These are phyloP conservation scores for Epinotia brunnichana DNA, from an alignment of 2,888 invertebrate genomes.

Conservation along the genomic window DNA sequence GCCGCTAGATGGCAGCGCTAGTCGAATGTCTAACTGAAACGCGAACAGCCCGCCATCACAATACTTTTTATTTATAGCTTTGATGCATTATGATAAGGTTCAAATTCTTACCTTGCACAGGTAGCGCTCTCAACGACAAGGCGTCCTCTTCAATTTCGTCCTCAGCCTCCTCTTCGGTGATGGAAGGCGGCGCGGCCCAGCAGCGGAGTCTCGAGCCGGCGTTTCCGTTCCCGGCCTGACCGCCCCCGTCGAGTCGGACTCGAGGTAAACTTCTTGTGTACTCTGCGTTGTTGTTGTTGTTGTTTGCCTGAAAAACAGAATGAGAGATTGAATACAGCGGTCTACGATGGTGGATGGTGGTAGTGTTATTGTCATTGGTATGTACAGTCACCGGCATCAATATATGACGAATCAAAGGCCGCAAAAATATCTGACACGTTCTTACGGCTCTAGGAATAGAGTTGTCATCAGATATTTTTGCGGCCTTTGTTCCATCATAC, in stretches of 20 bases:
- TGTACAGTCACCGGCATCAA: too few species aligned
- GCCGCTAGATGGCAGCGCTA: slow-evolving; percentile 58
- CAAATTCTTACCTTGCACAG: slow-evolving; percentile 82
- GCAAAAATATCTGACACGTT: too few species aligned
- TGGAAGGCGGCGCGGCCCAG: slow-evolving; percentile 86
- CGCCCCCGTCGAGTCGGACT: slow-evolving; percentile 88
- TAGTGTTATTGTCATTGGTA: too few species aligned
- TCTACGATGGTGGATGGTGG: too few species aligned
- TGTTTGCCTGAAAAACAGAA: slow-evolving; percentile 62
- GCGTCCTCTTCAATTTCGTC: slow-evolving; percentile 85
- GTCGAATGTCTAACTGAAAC: background rate
- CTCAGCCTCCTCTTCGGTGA: slow-evolving; percentile 87
- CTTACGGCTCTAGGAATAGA: too few species aligned
- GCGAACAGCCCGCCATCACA: too few species aligned
- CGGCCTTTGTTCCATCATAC: too few species aligned
- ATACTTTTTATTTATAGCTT: too few species aligned
- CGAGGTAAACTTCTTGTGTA: slow-evolving; percentile 83
- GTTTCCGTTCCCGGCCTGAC: slow-evolving; percentile 82
- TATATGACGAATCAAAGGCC: too few species aligned
- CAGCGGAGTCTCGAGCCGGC: slow-evolving; percentile 85
- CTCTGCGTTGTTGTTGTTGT: slow-evolving; percentile 64
- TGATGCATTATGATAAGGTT: background rate
- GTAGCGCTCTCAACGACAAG: slow-evolving; percentile 86
- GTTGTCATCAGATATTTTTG: too few species aligned
- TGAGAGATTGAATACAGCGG: background rate